Base-by-base conservation (phyloP, 2,797 vertebrate species). In the Manis crassicaudata region DNA sequence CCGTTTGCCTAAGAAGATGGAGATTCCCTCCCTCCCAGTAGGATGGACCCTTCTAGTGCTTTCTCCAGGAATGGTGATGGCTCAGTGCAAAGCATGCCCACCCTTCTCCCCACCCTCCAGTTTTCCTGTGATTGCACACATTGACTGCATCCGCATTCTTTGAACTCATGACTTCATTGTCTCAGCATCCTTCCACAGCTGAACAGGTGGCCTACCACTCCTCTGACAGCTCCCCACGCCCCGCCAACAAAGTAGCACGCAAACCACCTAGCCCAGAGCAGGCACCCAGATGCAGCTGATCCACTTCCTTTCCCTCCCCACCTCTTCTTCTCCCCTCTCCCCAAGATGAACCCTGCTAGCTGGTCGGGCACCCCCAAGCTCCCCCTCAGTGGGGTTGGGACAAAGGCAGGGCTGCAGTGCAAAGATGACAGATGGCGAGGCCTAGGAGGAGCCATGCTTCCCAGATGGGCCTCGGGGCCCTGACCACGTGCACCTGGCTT, bases 391-490 rank as follows among this genome's bases (percentile, higher is more conserved):
- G 35, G 23, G 4, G 0, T 3, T 10, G 23, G 27, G 25, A 63
- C 16, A 29, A 29, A 52, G 25, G 35, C 46, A 0, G 13, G 16
- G 29, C 75, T 68, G 25, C 32, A 76, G 46, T 1, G 6, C 32
- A n/a, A 43, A 90, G 70, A 65, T 25, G 50, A 79, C 58, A 76
- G 79, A 43, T 8, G 68, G 46, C 7, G 1, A 35, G 12, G 75
- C n/a, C n/a, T 3, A 0, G 72, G 11, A 35, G 63, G n/a, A 85
- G 37, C 7, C 4, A 0, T 4, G 20, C 54, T 56, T 58, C 43
- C 6, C 70, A 76, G 29, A 9, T 10, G 32, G 40, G 54, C 65
- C 52, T 82, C 82, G 46, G 9, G 11, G 52, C 29, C 21, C 52
- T 18, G 54, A 13, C 12, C 20, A 14, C 58, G 46, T 17, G 52